Evolutionary conservation across 1,140 invertebrate genomes (phyloP).

Genomic region (Vanessa tameamea): DNA sequence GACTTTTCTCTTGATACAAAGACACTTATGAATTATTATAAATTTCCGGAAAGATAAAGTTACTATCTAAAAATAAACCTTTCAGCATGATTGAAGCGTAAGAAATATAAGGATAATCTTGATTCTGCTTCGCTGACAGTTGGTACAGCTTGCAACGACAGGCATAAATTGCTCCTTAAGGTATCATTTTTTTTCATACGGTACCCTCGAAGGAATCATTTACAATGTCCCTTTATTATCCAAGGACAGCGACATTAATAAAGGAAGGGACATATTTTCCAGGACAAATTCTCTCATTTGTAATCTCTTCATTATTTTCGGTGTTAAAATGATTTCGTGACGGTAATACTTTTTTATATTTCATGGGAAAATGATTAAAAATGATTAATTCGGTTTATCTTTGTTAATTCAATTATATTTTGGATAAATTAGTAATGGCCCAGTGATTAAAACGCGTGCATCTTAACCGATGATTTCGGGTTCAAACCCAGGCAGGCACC

Average conservation of each 20-base stretch:
- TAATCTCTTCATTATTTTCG: conserved; percentile 45
- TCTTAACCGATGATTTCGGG: no score
- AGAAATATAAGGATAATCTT: conserved; percentile 28
- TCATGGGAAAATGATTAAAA: neutral
- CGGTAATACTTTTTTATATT: neutral
- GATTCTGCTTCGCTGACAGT: conserved; percentile 15
- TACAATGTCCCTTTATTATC: conserved; percentile 58
- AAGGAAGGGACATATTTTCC: conserved; percentile 45
- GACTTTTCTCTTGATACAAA: no score
- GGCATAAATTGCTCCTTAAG: conserved; percentile 45
- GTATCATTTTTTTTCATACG: conserved; percentile 49
- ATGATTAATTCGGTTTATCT: conserved; percentile 7
- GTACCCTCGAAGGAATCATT: conserved; percentile 50
- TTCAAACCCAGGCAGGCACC: no score
- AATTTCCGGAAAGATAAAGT: neutral
- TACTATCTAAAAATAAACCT: conserved; percentile 22
- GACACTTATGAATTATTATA: no score
- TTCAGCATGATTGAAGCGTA: conserved; percentile 19
- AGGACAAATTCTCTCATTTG: conserved; percentile 46
- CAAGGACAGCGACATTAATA: conserved; percentile 51
- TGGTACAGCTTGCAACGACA: conserved; percentile 43
- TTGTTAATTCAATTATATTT: conserved; percentile 3
- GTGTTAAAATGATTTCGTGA: conserved; percentile 19
- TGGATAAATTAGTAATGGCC: neutral
- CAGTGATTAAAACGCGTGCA: no score